Percentiles rank a stretch among this genome's conserved stretches.
Conservation (phyloP, 2,113 vertebrate species). For the Microtus ochrogaster region DNA sequence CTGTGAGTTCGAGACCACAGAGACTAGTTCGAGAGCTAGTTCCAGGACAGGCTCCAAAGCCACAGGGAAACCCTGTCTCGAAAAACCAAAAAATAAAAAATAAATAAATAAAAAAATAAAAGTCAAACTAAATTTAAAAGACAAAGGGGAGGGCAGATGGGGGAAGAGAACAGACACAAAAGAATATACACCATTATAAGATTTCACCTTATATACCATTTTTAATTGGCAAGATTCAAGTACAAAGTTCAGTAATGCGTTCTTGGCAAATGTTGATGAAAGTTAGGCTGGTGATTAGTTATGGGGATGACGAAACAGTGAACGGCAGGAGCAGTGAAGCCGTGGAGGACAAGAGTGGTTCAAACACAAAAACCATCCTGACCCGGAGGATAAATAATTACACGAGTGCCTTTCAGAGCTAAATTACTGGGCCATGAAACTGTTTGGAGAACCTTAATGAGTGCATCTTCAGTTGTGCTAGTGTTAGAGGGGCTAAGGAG, state of each 20-base stretch:
- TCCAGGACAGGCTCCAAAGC: too few species aligned
- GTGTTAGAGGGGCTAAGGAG: not conserved
- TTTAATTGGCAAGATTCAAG: not conserved
- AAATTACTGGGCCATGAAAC: not conserved
- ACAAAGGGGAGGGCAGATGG: not conserved
- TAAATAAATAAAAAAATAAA: too few species aligned
- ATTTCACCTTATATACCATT: not conserved
- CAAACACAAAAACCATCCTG: not conserved
- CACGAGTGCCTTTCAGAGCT: not conserved
- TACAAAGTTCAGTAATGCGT: not conserved
- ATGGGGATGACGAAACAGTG: not conserved
- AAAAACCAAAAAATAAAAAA: too few species aligned
- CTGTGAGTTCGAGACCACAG: too few species aligned
- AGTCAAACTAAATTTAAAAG: not conserved
- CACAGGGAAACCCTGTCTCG: too few species aligned
- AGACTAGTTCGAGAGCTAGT: too few species aligned
- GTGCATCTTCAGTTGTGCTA: not conserved
- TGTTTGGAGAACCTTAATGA: not conserved
- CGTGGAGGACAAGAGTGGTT: not conserved
- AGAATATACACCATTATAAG: not conserved
- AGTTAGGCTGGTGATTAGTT: not conserved
- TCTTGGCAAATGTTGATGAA: not conserved
- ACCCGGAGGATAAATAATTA: not conserved
- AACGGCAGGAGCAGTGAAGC: not conserved
- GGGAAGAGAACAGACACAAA: not conserved